Base-by-base conservation (phyloP, 2,113 vertebrate genomes). In the Sinocyclocheilus anophthalmus region DNA sequence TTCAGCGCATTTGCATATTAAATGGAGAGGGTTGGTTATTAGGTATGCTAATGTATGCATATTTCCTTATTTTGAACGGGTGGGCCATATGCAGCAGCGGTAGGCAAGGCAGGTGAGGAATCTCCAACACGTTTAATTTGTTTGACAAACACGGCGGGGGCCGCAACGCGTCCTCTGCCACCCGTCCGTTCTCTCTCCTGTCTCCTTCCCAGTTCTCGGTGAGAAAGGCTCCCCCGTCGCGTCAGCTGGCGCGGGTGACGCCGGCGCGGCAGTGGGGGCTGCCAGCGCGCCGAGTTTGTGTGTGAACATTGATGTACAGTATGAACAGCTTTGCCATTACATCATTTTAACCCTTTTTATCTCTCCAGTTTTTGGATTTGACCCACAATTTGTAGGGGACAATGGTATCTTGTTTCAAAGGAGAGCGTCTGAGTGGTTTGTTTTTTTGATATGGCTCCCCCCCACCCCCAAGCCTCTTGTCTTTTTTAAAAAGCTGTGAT, bases 1-100 rank as follows among this genome's bases (percentile, higher is more conserved):
- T 99, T 98, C 96, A 98, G 96, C 94, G 95, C 97, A 99, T 99
- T 99, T 98, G 97, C 97, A 99, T 99, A 99, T 99, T 99, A 99
- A 99, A 99, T 99, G 97, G 97, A 98, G 97, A 97, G 97, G 95
- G 96, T 97, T 94, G 94, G 95, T 93, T 96, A 99, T 99, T 98
- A 98, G 96, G 94, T 97, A 99, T 99, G 97, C 94, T 97, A 99
- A 99, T 99, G 93, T 96, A 99, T 99, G 97, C 97, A 96, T 96
- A 96, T 96, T 97, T 97, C 96, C 97, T 98, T 98, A 97, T 98
- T 98, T 99, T 97, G 97, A 96, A 96, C 93, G 97, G 95, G 95
- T 95, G 95, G 96, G 97, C 97, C 97, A 97, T 98, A 98, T 99
- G 97, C 92, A 94, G 94, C 94, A 93, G 94, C 94, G 95, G 96